Base-by-base conservation (phyloP, 1,140 invertebrate species). In the Kradibia gibbosae region DNA sequence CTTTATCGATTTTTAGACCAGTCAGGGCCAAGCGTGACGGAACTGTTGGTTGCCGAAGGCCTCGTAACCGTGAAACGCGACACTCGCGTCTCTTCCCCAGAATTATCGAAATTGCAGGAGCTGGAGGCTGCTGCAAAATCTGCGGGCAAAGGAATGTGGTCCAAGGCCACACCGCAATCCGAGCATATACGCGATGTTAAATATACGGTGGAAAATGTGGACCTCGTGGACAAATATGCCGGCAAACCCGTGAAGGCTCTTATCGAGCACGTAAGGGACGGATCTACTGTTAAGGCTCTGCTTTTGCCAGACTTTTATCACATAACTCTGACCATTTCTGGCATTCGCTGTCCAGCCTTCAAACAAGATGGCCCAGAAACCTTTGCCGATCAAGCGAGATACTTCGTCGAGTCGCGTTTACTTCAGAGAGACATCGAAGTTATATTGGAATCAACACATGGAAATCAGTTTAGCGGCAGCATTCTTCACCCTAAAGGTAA, bases 241-340 rank as follows among this genome's bases (percentile, higher is more conserved):
- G 93, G 94, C 50, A 96, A 97, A 87, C 96, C 95, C 0, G 91
- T 98, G 17, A 93, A 95, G 89, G 97, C 97, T 72, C 94, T 99
- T 39, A 96, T 99, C 87, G 98, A 99, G 90, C 96, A 98, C 93
- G 98, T 99, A 1, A 93, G 98, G 81, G 98, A 99, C 92, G 98
- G 98, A 3, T 99, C 98, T 28, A 99, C 98, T 1, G 94, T 99
- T 2, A 93, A 98, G 82, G 95, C 96, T 1, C 96, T 99, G 84
- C 90, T 99, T 1, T 88, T 98, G 45, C 98, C 98, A 7, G 94
- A 95, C 81, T 98, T 95, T 89, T 94, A 97, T 84, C 95, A 97
- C 84, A 94, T 99, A 53, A 99, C 97, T 1, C 88, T 99, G 25
- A 98, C 98, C 95, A 94, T 99, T 73, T 97, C 97, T 62, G 99